Base-by-base conservation (phyloP, 2,113 vertebrate genomes). In the Solea senegalensis region DNA sequence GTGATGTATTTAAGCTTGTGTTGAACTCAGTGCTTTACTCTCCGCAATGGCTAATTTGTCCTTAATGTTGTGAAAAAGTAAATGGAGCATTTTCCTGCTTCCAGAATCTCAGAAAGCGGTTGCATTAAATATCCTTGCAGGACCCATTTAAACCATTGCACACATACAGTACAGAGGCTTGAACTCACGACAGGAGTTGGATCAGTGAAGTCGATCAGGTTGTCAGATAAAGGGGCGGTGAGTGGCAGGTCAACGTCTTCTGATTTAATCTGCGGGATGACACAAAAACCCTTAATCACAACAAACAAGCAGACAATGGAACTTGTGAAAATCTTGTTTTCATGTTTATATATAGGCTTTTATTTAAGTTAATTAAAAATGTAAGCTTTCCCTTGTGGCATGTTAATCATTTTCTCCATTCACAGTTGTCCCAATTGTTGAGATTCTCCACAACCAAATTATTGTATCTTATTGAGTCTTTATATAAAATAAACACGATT, bases 191-290 rank as follows among this genome's bases (percentile, higher is more conserved):
- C 90, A 69, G 95, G 93, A 63, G 88, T 69, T 9, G 91, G 88
- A 85, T 97, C 95, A n/a, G 95, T 94, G 89, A 95, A 96, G 85
- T 98, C 97, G 59, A 97, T 97, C 73, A 98, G 93, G 94, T 98
- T 98, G 80, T 98, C 96, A 39, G 94, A 91, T 54, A 93, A 75
- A 13, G 90, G 86, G 53, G 90, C 79, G 7, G 44, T 0, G 26
- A 88, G 72, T 64, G 91, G 91, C 73, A 86, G 86, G 69, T 98
- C 96, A 64, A 85, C 83, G 60, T 95, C 95, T 67, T 96, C 95
- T 50, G 93, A 78, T 89, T 92, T 83, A 59, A 91, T 94, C 98
- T 99, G 88, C 63, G 70, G 56, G 14, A 12, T 5, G 13, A 73
- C 4, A 56, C 9, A 51, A 40, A 72, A 12, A 39, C 8, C 12